These are phyloP conservation scores for Oryzias melastigma DNA, from an alignment of 2,113 vertebrate species.

Conservation along the genomic window DNA sequence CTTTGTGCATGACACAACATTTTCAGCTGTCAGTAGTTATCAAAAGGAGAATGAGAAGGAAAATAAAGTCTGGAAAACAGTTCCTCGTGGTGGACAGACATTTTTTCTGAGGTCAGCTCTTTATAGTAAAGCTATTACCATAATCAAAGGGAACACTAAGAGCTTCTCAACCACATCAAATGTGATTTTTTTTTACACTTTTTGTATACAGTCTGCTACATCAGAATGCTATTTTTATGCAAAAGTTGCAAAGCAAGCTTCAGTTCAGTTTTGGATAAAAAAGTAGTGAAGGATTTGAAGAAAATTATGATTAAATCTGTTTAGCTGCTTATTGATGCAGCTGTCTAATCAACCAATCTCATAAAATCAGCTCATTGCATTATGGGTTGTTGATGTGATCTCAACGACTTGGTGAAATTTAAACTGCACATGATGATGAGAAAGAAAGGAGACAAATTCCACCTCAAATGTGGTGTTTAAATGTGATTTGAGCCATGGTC, in stretches of 20 bases:
- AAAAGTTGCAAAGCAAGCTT: neutral
- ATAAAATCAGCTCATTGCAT: too few relatives aligned
- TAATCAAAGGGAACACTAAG: neutral
- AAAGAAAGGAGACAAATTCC: too few relatives aligned
- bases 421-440: too few relatives aligned
- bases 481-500: too few relatives aligned
- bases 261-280: neutral
- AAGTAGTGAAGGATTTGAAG: neutral
- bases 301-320: too few relatives aligned
- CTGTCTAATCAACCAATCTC: too few relatives aligned
- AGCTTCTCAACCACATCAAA: neutral
- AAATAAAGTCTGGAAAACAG: neutral
- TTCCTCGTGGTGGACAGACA: conserved; percentile 6
- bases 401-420: too few relatives aligned
- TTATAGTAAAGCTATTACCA: neutral
- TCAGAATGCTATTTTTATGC: neutral
- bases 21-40: conserved; percentile 10
- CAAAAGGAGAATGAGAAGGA: neutral
- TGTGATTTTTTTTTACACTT: neutral
- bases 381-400: too few relatives aligned
- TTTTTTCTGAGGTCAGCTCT: neutral
- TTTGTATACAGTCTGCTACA: neutral
- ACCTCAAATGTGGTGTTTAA: too few relatives aligned
- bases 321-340: too few relatives aligned
- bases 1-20: conserved; percentile 2